Percentiles rank a stretch among this genome's conserved stretches.
phyloP scores from a whole-genome alignment of 2,888 invertebrate species.

The Dryadula phaetusa region DNA sequence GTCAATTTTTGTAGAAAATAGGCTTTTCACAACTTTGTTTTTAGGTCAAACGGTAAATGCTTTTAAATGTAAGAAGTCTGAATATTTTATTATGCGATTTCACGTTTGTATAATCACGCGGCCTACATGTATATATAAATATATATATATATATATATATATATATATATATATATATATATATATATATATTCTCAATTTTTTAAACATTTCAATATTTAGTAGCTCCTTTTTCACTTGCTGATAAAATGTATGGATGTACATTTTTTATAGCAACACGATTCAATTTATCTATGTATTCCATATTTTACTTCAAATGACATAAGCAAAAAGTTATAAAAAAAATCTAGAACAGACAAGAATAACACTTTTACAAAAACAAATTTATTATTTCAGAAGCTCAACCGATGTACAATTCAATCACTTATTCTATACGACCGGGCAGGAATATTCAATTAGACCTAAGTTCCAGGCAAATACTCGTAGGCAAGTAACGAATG shows the following conservation, averaged over 20 bases:
- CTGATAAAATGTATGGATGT: no score
- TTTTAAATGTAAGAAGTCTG: slow-evolving; percentile 14
- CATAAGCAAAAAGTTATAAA: not conserved
- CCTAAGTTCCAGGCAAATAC: slow-evolving; percentile 30
- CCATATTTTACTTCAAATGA: no score
- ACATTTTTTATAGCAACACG: no score
- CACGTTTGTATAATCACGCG: slow-evolving; percentile 6
- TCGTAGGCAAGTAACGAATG: slow-evolving; percentile 36
- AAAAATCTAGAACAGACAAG: not conserved
- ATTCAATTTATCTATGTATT: no score
- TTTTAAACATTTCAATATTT: no score
- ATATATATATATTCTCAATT: no score
- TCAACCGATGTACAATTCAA: not conserved
- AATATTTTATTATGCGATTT: slow-evolving; percentile 2
- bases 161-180: no score
- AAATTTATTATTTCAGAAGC: slow-evolving; percentile 15
- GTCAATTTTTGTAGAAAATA: slow-evolving; percentile 14
- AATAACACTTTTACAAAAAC: not conserved
- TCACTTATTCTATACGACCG: not conserved
- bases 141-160: no score
- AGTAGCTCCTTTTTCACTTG: no score
- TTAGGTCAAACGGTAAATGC: slow-evolving; percentile 12
- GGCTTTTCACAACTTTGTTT: slow-evolving; percentile 11
- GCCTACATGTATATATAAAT: no score
- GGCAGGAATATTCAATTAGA: slow-evolving; percentile 35